phyloP scores from a whole-genome alignment of 2,888 invertebrate species.

The Adela reaumurella region DNA sequence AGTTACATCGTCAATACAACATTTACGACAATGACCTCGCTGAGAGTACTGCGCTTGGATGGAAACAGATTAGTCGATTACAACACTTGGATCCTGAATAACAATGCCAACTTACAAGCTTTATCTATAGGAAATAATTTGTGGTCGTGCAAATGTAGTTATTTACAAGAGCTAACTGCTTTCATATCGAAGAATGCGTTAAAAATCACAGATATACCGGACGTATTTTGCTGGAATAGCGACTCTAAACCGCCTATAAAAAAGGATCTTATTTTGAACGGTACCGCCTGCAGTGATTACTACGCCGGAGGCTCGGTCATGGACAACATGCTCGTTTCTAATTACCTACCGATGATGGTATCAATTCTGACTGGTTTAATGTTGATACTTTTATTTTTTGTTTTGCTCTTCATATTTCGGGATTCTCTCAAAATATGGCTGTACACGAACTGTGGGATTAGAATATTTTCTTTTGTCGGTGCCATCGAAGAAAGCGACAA shows the following conservation, averaged over 20 bases:
- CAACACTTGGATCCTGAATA: constrained; percentile 72
- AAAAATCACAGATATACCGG: constrained; percentile 73
- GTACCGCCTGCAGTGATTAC: constrained; percentile 83
- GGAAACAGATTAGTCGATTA: constrained; percentile 79
- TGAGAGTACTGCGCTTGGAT: constrained; percentile 77
- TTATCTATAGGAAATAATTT: constrained; percentile 78
- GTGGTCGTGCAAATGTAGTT: constrained; percentile 90
- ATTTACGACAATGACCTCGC: constrained; percentile 70
- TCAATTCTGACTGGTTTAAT: constrained; percentile 75
- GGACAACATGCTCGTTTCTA: constrained; percentile 76
- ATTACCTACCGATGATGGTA: constrained; percentile 81
- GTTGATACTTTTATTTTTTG: constrained; percentile 70
- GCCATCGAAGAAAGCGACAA: constrained; percentile 78
- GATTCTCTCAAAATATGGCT: constrained; percentile 85
- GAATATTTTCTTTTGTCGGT: constrained; percentile 71
- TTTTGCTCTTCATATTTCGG: constrained; percentile 80
- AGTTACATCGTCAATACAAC: constrained; percentile 76
- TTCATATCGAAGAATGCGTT: constrained; percentile 80
- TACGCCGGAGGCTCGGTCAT: constrained; percentile 80
- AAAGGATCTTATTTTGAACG: constrained; percentile 78
- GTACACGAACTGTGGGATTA: constrained; percentile 80
- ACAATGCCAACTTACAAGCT: constrained; percentile 67
- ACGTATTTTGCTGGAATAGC: constrained; percentile 78
- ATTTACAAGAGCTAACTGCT: constrained; percentile 77
- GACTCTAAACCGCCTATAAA: constrained; percentile 71